These are phyloP conservation scores for Scolopax rusticola DNA, from an alignment of 2,797 vertebrate genomes.

Conservation along the genomic window DNA sequence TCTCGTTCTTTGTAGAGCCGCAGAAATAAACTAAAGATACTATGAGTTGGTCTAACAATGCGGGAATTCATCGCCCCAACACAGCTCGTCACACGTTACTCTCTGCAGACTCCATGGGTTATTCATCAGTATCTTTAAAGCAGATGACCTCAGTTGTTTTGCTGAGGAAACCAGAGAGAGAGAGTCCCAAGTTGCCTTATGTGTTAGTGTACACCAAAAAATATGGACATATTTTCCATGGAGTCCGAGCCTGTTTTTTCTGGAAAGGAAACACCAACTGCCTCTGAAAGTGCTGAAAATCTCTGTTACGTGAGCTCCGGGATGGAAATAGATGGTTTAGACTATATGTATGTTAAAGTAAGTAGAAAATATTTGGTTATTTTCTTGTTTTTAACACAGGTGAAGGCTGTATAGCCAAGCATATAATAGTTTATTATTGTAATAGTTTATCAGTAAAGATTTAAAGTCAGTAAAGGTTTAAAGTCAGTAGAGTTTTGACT, in stretches of 20 bases:
- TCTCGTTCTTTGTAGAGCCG: conserved; percentile 55
- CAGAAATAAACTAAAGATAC: conserved; percentile 57
- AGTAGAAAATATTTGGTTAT: conserved; percentile 70
- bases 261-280: not conserved
- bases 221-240: not conserved
- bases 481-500: not conserved
- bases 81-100: conserved; percentile 62
- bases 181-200: not conserved
- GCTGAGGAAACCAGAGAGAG: conserved; percentile 3
- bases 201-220: not conserved
- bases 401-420: not conserved
- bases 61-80: conserved; percentile 62
- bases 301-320: not conserved
- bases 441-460: not conserved
- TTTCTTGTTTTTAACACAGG: not conserved
- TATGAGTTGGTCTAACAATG: conserved; percentile 57
- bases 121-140: conserved; percentile 60
- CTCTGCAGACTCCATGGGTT: conserved; percentile 52
- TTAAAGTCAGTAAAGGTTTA: not conserved
- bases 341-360: conserved; percentile 87
- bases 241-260: not conserved
- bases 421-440: not conserved
- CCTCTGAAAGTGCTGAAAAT: not conserved
- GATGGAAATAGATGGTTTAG: conserved; percentile 84
- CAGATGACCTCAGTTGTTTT: conserved; percentile 67